Base-by-base conservation (phyloP, 2,113 vertebrate species). In the Pampusana beccarii region DNA sequence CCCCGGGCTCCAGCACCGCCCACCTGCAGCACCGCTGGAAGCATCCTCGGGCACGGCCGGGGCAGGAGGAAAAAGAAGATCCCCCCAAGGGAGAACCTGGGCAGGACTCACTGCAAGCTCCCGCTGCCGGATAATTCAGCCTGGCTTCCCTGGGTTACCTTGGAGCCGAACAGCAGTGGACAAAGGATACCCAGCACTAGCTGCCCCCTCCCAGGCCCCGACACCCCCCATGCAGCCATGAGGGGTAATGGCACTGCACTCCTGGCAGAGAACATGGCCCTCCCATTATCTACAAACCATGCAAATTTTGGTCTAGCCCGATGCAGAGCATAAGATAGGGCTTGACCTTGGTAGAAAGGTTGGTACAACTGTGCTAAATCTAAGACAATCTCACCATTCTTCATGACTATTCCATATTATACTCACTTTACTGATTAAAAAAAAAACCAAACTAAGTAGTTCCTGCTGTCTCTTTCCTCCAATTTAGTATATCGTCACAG, bases 221-320 rank as follows among this genome's bases (percentile, higher is more conserved):
- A 4, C 40, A 6, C 5, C 21, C 26, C 16, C 29, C 8, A 2
- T 71, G 74, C 48, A 29, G 64, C n/a, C 2, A 2, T 11, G 54
- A 33, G 21, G 64, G 31, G 16, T 7, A 2, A 3, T 0, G 1
- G n/a, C 46, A 28, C 17, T 2, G 54, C 60, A 18, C 14, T 36
- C 0, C 5, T 0, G 13, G 9, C 42, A 20, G 31, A 48, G 23
- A 11, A 2, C 5, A 1, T 7, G 0, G 33, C 18, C 33, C 16
- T 7, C 2, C 5, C 2, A 1, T 13, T 34, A 14, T 1, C 1
- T 2, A 56, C 16, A 28, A 36, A 61, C 20, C 12, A 1, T 3
- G 33, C 19, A 5, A 11, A 38, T 8, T 21, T 0, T 11, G 7
- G 31, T 17, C 36, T 36, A 34, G 21, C 6, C 31, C 6, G 1